A percentile compares a stretch with the other conserved stretches of the same genome.
Conservation (phyloP, 2,797 vertebrate species). For the Hipposideros larvatus region DNA sequence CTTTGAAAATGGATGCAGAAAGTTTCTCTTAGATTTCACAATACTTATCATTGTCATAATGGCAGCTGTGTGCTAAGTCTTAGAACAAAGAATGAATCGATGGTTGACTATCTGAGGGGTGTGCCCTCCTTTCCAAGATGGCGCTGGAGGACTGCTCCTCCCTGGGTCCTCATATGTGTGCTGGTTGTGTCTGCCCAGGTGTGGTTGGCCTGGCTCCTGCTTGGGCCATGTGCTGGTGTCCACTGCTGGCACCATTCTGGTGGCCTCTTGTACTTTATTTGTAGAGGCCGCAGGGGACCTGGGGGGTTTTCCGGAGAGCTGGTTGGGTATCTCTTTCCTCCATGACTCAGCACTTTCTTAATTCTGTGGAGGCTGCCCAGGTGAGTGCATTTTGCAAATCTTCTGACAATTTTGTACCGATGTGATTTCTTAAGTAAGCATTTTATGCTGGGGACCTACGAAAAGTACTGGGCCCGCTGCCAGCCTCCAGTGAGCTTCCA, state of each 20-base stretch:
- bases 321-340: neutral
- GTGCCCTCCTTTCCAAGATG: neutral
- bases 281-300: neutral
- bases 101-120: neutral
- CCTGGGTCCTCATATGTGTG: too few species aligned
- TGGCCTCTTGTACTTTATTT: neutral
- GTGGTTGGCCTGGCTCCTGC: neutral
- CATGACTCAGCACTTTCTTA: neutral
- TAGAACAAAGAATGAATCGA: neutral
- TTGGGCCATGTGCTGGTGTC: neutral
- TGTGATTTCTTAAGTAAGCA: neutral
- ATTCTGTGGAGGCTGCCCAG: neutral
- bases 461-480: neutral
- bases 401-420: neutral
- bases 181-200: neutral
- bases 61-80: neutral
- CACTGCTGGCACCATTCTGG: neutral
- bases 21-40: neutral
- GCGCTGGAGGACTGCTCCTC: fast-evolving
- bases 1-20: neutral
- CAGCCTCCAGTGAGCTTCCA: neutral
- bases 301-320: neutral
- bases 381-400: neutral
- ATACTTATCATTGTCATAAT: neutral
- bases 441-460: neutral